Evolutionary conservation across 2,797 vertebrate species (phyloP).

Genomic region (Zenarchopterus dispar): DNA sequence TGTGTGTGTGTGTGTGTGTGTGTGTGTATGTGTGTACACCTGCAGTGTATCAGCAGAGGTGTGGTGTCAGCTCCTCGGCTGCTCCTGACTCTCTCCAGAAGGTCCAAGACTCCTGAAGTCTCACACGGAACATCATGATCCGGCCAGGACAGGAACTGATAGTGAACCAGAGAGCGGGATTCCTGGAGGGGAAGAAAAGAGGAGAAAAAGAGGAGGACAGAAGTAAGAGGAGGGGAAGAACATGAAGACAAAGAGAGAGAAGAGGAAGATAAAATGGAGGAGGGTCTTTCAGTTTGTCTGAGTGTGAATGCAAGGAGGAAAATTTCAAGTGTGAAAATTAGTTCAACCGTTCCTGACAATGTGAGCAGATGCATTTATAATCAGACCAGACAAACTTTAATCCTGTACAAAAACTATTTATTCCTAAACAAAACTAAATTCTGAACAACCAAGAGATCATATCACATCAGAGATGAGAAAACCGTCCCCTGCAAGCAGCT

Average conservation of each 20-base stretch:
- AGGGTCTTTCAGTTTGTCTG: too few relatives aligned
- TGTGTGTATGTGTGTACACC: conserved; percentile 41
- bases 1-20: conserved; percentile 19
- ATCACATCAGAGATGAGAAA: too few relatives aligned
- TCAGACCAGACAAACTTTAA: too few relatives aligned
- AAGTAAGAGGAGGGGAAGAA: too few relatives aligned
- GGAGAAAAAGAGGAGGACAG: too few relatives aligned
- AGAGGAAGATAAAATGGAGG: not conserved
- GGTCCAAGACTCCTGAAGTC: conserved; percentile 48
- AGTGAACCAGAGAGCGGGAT: conserved; percentile 40
- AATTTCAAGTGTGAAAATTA: too few relatives aligned
- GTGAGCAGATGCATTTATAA: too few relatives aligned
- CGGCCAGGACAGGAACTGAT: conserved; percentile 63
- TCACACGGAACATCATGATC: conserved; percentile 62
- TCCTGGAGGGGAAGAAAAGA: conserved; percentile 13
- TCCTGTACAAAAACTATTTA: too few relatives aligned
- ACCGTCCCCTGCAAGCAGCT: too few relatives aligned
- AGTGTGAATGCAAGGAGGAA: not conserved
- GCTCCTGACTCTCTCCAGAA: conserved; percentile 43
- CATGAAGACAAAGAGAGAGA: not conserved
- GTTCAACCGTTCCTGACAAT: too few relatives aligned
- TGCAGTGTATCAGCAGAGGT: conserved; percentile 65
- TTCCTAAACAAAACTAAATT: too few relatives aligned
- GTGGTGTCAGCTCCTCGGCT: conserved; percentile 28
- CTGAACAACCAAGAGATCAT: too few relatives aligned